Evolutionary conservation across 2,113 vertebrate genomes (phyloP).

Genomic region (zebrafish (Danio rerio)): DNA sequence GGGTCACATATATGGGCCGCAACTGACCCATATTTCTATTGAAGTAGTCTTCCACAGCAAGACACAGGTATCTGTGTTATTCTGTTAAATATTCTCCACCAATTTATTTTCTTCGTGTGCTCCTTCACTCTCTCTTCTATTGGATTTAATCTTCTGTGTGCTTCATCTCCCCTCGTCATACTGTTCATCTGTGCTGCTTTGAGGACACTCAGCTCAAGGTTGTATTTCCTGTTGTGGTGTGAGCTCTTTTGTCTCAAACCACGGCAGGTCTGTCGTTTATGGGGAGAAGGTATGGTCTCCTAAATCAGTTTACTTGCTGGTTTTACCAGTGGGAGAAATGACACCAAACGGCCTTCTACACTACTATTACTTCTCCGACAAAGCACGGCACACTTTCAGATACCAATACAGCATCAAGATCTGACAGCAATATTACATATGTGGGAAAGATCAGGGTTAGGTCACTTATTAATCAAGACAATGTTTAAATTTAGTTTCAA

Average conservation of each 20-base stretch:
- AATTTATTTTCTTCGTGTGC: neutral
- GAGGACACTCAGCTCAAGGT: constrained; percentile 49
- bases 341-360: constrained; percentile 31
- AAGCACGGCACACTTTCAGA: constrained; percentile 2
- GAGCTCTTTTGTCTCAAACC: constrained; percentile 41
- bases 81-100: neutral
- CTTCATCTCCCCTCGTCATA: constrained; percentile 3
- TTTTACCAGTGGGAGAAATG: constrained; percentile 39
- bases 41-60: neutral
- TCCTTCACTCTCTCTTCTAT: neutral
- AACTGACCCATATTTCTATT: neutral
- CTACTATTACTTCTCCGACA: constrained; percentile 31
- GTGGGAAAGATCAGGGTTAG: neutral
- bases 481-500: neutral
- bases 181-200: constrained; percentile 20
- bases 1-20: neutral
- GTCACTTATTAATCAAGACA: no score
- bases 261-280: constrained; percentile 32
- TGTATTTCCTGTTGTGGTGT: constrained; percentile 48
- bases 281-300: constrained; percentile 42
- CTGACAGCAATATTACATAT: neutral
- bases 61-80: neutral
- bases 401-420: neutral
- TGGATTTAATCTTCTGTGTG: neutral
- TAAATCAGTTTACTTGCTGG: constrained; percentile 50